Evolutionary conservation across 2,797 vertebrate species (phyloP).

Genomic region (Gastrophryne carolinensis): DNA sequence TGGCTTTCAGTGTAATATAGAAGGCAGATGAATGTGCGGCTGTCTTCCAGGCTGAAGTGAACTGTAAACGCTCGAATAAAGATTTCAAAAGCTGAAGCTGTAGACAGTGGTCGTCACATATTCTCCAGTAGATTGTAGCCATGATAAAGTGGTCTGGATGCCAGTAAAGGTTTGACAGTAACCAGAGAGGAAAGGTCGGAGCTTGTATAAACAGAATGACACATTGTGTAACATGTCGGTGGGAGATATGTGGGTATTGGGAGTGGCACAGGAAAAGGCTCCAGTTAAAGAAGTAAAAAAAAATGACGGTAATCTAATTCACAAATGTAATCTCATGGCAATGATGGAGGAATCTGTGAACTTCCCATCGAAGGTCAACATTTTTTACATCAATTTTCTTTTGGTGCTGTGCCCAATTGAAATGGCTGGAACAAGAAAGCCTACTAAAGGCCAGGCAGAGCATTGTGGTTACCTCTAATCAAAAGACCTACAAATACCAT

Average conservation of each 20-base stretch:
- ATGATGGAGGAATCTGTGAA: background rate
- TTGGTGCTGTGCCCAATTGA: too few species aligned
- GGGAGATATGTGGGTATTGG: background rate
- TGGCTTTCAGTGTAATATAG: conserved; percentile 56
- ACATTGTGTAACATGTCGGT: background rate
- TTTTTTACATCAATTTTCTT: background rate
- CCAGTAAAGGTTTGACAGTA: background rate
- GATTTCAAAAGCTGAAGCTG: conserved; percentile 47
- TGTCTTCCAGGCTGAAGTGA: conserved; percentile 54
- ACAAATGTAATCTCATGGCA: background rate
- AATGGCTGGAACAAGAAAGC: too few species aligned
- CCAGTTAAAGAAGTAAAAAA: background rate
- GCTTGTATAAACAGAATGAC: conserved; percentile 5
- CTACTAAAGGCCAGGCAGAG: too few species aligned
- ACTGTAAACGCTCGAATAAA: conserved; percentile 53
- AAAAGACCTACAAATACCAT: too few species aligned
- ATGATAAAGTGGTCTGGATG: conserved; percentile 3
- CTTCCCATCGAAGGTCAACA: background rate
- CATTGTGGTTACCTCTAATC: too few species aligned
- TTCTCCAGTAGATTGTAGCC: background rate
- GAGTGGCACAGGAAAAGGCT: background rate
- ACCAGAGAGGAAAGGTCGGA: background rate
- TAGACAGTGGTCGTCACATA: conserved; percentile 31
- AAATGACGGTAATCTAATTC: background rate
- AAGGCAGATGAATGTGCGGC: conserved; percentile 55